phyloP scores from a whole-genome alignment of 2,888 invertebrate species.

The Apodemia zela region DNA sequence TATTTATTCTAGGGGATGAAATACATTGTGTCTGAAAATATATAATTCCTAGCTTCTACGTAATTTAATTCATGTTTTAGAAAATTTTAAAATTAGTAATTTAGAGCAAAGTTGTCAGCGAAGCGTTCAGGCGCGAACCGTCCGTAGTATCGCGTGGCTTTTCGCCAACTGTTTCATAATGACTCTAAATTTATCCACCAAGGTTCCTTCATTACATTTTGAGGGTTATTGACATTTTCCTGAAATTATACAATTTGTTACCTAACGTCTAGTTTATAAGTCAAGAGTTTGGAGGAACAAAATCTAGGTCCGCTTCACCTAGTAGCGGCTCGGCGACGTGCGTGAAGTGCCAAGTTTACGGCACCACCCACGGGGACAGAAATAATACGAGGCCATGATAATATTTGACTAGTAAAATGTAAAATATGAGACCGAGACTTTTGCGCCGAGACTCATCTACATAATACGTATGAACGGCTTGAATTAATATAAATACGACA shows the following conservation, averaged over 20 bases:
- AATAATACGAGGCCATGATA: slow-evolving; percentile 59
- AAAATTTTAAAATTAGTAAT: slow-evolving; percentile 28
- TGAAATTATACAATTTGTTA: slow-evolving; percentile 61
- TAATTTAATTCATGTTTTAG: too few relatives aligned
- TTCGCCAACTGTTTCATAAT: slow-evolving; percentile 72
- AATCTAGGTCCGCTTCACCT: slow-evolving; percentile 38
- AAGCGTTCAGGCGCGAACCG: slow-evolving; percentile 45
- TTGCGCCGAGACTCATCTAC: neutral
- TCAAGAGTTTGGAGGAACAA: slow-evolving; percentile 45
- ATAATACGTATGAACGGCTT: neutral
- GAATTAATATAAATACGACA: neutral
- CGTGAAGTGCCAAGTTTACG: slow-evolving; percentile 68
- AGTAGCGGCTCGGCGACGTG: slow-evolving; percentile 41
- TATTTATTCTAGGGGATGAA: too few relatives aligned
- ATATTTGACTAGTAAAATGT: slow-evolving; percentile 34
- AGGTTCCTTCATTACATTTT: slow-evolving; percentile 71
- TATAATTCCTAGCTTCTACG: too few relatives aligned
- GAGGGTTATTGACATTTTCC: slow-evolving; percentile 76
- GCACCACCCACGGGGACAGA: slow-evolving; percentile 48
- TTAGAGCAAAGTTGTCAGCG: slow-evolving; percentile 50
- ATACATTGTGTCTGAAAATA: too few relatives aligned
- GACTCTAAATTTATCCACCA: slow-evolving; percentile 65
- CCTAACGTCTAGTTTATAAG: slow-evolving; percentile 44
- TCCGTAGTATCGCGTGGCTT: slow-evolving; percentile 50
- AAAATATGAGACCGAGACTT: slow-evolving; percentile 19